Conservation (phyloP, 2,113 vertebrate species). For the Rhizomys pruinosus region DNA sequence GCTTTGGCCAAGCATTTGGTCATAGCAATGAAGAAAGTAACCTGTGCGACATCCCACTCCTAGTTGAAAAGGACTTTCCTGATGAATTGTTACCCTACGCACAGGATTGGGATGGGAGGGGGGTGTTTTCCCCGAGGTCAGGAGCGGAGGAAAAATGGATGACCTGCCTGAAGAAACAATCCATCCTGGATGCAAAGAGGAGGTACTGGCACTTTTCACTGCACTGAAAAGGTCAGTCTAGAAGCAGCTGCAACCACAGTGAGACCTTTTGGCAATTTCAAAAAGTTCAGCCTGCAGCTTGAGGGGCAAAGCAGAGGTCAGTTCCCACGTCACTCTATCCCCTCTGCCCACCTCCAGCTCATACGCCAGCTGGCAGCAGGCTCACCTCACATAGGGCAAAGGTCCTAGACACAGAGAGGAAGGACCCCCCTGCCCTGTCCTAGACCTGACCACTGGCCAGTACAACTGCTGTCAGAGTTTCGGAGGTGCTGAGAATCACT, state of each 20-base stretch:
- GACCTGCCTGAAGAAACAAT: slow-evolving; percentile 46
- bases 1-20: neutral
- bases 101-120: neutral
- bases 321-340: neutral
- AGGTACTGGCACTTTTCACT: slow-evolving; percentile 54
- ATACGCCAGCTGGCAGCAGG: neutral
- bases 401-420: neutral
- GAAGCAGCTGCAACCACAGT: slow-evolving; percentile 40
- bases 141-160: neutral
- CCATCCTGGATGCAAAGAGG: slow-evolving; percentile 24
- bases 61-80: neutral
- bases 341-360: neutral
- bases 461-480: neutral
- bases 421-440: neutral
- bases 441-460: neutral
- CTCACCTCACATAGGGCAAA: neutral
- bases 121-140: neutral
- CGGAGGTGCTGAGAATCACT: neutral
- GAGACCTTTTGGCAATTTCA: slow-evolving; percentile 66
- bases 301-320: neutral
- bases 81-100: neutral
- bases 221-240: slow-evolving; percentile 63
- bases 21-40: neutral
- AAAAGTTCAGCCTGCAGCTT: slow-evolving; percentile 71
- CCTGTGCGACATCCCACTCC: neutral